phyloP scores from a whole-genome alignment of 1,140 invertebrate species.

The Andrena cerasifolii region DNA sequence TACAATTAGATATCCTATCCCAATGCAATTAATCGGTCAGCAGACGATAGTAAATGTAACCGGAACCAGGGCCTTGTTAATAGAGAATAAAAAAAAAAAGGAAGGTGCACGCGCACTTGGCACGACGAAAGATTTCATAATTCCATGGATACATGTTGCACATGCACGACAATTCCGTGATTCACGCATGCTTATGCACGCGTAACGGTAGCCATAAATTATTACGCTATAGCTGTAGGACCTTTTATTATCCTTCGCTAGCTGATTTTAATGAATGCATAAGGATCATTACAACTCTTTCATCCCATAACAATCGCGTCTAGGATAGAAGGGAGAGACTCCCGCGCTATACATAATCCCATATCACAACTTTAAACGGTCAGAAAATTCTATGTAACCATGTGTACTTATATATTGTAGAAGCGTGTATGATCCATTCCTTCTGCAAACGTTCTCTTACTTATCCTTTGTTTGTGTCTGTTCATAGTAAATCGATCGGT shows the following conservation, averaged over 20 bases:
- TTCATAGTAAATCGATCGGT: neutral
- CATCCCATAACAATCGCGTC: neutral
- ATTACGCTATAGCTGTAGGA: slow-evolving; percentile 8
- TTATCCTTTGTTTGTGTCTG: neutral
- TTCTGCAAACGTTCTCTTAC: neutral
- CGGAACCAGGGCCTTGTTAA: slow-evolving; percentile 53
- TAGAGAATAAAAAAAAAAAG: slow-evolving; percentile 26
- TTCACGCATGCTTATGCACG: slow-evolving; percentile 58
- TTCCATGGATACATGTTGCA: slow-evolving; percentile 42
- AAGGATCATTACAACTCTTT: neutral
- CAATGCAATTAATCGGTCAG: slow-evolving; percentile 34
- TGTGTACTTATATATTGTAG: too few species aligned
- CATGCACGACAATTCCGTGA: slow-evolving; percentile 61
- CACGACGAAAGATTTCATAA: slow-evolving; percentile 55
- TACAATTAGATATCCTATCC: neutral
- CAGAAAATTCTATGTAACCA: neutral
- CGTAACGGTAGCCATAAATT: slow-evolving; percentile 58
- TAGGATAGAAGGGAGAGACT: neutral
- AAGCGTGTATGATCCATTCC: neutral
- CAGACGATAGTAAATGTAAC: slow-evolving; percentile 39
- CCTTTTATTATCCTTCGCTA: slow-evolving; percentile 29
- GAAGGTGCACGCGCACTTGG: slow-evolving; percentile 26
- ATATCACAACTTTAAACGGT: neutral
- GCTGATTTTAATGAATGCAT: slow-evolving; percentile 9
- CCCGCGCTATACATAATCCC: neutral